Base-by-base conservation (phyloP, 2,888 invertebrate species). In the Atethmia centrago region DNA sequence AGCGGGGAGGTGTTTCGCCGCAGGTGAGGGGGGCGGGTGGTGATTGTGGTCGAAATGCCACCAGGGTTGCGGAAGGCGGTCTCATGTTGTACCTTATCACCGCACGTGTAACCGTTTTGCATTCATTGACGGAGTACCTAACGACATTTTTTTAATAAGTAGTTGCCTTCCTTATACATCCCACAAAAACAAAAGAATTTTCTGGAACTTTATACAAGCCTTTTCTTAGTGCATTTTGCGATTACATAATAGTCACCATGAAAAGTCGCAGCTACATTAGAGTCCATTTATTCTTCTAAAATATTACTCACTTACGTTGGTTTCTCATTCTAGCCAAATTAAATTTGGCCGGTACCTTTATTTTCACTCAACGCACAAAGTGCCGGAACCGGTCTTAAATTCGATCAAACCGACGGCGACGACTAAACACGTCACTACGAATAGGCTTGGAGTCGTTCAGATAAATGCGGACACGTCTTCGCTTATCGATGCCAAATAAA, bases 111-210 rank as follows among this genome's bases (percentile, higher is more conserved):
- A 70, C 83, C 81, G 81, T 82, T 89, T 89, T 88, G 87, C 86
- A 90, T 91, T 89, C 82, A 89, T 87, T 88, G 89, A 88, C 82
- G 83, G 68, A 63, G n/a, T n/a, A n/a, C n/a, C 67, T 74, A 74
- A 79, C 62, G 73, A 65, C 77, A 68, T 74, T 65, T 79, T 36
- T 77, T 66, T 21, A 82, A 79, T 65, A 82, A 69, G 42, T 75
- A 81, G 16, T 2, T 51, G 42, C 25, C 25, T 42, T 21, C 47
- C 14, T 16, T 31, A 28, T 51, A 55, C 21, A 47, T 61, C 19
- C 16, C 31, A 67, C 42, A 47, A 65, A 61, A 71, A 47, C 14
- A 19, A n/a, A n/a, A 51, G n/a, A 58, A 40, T 10, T 31, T 36
- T 21, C 16, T 19, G 12, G 8, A 40, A 64, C 28, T 25, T 21